phyloP scores from a whole-genome alignment of 2,888 invertebrate genomes.

The Leucania comma region DNA sequence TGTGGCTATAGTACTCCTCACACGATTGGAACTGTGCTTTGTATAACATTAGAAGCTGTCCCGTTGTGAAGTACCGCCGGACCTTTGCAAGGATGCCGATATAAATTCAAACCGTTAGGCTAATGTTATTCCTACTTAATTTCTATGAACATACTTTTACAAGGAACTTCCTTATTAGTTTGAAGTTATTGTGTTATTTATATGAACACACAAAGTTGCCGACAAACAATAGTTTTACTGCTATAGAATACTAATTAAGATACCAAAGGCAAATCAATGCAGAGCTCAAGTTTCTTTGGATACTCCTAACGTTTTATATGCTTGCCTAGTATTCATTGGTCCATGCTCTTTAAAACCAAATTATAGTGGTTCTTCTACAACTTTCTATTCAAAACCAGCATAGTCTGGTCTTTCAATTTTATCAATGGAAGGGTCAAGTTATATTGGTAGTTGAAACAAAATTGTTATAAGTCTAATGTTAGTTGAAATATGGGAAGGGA shows the following conservation, averaged over 20 bases:
- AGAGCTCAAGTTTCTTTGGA: conserved; percentile 3
- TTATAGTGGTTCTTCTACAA: conserved; percentile 1
- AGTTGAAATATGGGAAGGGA: conserved; percentile 18
- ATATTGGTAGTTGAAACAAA: background rate
- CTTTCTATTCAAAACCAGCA: background rate
- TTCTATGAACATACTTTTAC: conserved; percentile 19
- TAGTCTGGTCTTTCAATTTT: background rate
- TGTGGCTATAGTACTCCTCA: too few species aligned
- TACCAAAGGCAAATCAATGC: conserved; percentile 8
- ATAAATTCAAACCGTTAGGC: too few species aligned
- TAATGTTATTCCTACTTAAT: background rate
- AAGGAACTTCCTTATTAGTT: conserved; percentile 43
- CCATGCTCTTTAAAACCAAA: background rate
- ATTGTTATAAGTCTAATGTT: accelerated
- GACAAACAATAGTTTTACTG: conserved; percentile 47
- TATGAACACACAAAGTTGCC: conserved; percentile 52
- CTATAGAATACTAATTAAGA: conserved; percentile 52
- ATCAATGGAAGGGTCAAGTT: conserved; percentile 6
- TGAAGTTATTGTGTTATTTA: conserved; percentile 46
- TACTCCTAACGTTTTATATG: accelerated
- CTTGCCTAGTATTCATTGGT: background rate
- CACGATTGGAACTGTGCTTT: too few species aligned
- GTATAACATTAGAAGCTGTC: too few species aligned
- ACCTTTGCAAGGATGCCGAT: too few species aligned
- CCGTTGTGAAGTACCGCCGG: too few species aligned